phyloP scores from a whole-genome alignment of 1,140 invertebrate species.

The Eubasilissa regina region DNA sequence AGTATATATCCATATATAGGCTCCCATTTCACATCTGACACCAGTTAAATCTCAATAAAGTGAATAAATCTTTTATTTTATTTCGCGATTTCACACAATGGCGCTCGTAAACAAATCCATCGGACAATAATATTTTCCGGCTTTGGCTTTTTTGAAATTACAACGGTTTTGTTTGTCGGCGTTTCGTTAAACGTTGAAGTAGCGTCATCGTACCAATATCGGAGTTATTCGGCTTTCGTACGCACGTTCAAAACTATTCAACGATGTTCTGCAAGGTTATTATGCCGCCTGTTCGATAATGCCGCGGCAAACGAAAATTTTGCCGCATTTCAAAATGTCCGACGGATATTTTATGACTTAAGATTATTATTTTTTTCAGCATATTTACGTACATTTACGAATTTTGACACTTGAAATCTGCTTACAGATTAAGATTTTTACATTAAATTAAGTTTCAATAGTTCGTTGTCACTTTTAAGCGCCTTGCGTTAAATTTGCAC shows the following conservation, averaged over 20 bases:
- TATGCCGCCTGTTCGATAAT: constrained; percentile 18
- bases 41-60: too few relatives aligned
- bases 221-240: background rate
- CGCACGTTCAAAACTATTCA: constrained; percentile 15
- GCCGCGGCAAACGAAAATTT: background rate
- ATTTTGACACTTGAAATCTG: too few relatives aligned
- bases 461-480: too few relatives aligned
- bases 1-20: background rate
- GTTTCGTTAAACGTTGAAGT: background rate
- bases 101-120: too few relatives aligned
- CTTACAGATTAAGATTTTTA: too few relatives aligned
- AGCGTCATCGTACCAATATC: background rate
- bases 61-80: too few relatives aligned
- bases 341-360: background rate
- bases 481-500: too few relatives aligned
- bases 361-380: background rate
- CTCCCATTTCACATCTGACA: too few relatives aligned
- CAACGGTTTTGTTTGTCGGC: background rate
- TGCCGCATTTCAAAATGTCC: constrained; percentile 22
- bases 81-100: too few relatives aligned
- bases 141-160: background rate
- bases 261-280: background rate
- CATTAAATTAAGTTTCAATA: too few relatives aligned
- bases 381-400: too few relatives aligned
- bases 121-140: background rate